Evolutionary conservation across 2,113 vertebrate species (phyloP).

Genomic region (Phaethon lepturus): DNA sequence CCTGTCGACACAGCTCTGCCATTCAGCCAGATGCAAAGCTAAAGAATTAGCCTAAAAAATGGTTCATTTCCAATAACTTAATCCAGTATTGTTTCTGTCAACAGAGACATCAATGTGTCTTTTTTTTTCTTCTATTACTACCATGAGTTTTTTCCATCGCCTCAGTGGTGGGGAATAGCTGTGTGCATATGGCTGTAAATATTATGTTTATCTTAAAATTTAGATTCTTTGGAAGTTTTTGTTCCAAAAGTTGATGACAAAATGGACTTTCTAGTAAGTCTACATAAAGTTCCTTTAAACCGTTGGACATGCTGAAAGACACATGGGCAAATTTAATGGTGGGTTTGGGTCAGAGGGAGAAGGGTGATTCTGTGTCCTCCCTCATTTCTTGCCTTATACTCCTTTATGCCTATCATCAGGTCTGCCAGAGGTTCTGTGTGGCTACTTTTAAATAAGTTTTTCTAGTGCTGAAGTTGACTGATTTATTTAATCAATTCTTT

Average conservation of each 20-base stretch:
- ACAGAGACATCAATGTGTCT: neutral
- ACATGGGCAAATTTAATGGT: neutral
- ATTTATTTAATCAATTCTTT: too few species aligned
- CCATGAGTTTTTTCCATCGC: neutral
- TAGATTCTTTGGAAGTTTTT: neutral
- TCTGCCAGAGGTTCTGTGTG: neutral
- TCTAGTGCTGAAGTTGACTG: neutral
- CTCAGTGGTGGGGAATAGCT: neutral
- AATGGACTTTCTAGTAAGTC: neutral
- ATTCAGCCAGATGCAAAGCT: neutral
- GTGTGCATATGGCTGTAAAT: neutral
- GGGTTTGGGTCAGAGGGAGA: neutral
- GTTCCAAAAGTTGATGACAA: neutral
- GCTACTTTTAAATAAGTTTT: neutral
- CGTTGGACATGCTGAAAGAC: neutral
- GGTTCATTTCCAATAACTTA: neutral
- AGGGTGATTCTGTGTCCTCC: neutral
- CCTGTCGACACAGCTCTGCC: neutral
- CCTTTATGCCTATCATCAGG: neutral
- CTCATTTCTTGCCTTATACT: neutral
- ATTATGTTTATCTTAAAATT: neutral
- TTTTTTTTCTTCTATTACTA: neutral
- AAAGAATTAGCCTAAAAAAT: neutral
- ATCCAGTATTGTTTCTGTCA: neutral
- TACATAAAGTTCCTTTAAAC: neutral